Evolutionary conservation across 1,140 invertebrate genomes (phyloP).

Genomic region (Drosophila ercepeae): DNA sequence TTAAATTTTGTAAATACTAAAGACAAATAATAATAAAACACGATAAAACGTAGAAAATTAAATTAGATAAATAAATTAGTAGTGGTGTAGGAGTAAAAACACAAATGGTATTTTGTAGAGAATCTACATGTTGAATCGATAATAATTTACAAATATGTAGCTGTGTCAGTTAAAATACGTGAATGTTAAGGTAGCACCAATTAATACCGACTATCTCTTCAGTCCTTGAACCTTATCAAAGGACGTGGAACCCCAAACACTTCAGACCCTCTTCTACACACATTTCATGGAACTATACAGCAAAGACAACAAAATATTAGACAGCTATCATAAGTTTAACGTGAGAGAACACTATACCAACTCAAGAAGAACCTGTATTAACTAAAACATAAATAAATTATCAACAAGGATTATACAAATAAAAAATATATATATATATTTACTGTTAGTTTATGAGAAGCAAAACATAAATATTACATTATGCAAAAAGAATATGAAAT

Average conservation of each 20-base stretch:
- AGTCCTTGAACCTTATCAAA: conserved; percentile 17
- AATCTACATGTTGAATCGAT: conserved; percentile 81
- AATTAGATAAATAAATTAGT: conserved; percentile 69
- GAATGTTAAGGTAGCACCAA: conserved; percentile 41
- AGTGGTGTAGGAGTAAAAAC: conserved; percentile 51
- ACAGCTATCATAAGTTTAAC: conserved; percentile 32
- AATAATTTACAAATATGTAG: conserved; percentile 78
- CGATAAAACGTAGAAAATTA: conserved; percentile 41
- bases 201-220: conserved; percentile 2
- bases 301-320: conserved; percentile 18
- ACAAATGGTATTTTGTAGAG: conserved; percentile 79
- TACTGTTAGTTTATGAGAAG: conserved; percentile 74
- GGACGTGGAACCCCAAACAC: conserved; percentile 55
- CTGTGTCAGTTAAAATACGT: conserved; percentile 54
- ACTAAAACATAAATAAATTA: conserved; percentile 51
- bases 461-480: conserved; percentile 44
- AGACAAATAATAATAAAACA: conserved; percentile 58
- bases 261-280: conserved; percentile 22
- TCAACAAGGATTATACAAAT: conserved; percentile 42
- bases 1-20: conserved; percentile 63
- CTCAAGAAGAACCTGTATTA: conserved; percentile 28
- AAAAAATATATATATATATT: conserved; percentile 66
- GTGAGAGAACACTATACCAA: conserved; percentile 43
- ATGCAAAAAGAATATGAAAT: conserved; percentile 63
- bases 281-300: conserved; percentile 58